These are phyloP conservation scores for Eleutherodactylus coqui DNA, from an alignment of 2,797 vertebrate genomes.

Conservation along the genomic window DNA sequence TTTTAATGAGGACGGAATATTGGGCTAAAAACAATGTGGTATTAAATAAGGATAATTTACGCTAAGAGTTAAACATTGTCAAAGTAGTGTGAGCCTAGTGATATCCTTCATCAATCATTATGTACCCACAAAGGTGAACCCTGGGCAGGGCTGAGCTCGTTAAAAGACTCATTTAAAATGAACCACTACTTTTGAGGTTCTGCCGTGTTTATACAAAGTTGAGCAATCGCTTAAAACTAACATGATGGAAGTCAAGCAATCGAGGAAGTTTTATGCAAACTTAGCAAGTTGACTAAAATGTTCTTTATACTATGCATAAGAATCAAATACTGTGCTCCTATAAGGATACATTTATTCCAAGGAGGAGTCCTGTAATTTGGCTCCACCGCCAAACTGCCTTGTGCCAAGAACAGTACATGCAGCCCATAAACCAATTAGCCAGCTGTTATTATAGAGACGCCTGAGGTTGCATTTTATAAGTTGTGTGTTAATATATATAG, in stretches of 20 bases:
- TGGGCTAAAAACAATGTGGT: not conserved
- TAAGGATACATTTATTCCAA: not conserved
- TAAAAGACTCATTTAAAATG: conserved; percentile 11
- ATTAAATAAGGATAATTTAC: not conserved
- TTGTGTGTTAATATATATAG: not conserved
- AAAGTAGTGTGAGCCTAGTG: not conserved
- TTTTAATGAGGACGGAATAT: not conserved
- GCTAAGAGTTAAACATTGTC: not conserved
- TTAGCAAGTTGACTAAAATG: not conserved
- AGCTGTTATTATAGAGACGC: not conserved
- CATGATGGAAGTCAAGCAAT: conserved; percentile 20
- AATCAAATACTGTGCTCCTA: not conserved
- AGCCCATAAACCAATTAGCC: not conserved
- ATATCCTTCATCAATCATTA: not conserved
- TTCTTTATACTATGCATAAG: not conserved
- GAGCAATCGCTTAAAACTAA: conserved; percentile 20
- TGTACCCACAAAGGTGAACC: not conserved
- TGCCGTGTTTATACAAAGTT: conserved; percentile 12
- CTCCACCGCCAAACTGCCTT: not conserved
- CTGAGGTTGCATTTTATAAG: not conserved
- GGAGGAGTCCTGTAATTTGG: conserved; percentile 1
- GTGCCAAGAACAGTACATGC: conserved; percentile 31
- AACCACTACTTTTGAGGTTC: conserved; percentile 29
- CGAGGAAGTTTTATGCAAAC: not conserved
- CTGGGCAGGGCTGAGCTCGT: not conserved